Evolutionary conservation across 30 jellyfish, hydroid and myxozoan species (phyloP), one percentile per base, ranked within the genome.

Genomic region (Cassiopea xamachana): DNA sequence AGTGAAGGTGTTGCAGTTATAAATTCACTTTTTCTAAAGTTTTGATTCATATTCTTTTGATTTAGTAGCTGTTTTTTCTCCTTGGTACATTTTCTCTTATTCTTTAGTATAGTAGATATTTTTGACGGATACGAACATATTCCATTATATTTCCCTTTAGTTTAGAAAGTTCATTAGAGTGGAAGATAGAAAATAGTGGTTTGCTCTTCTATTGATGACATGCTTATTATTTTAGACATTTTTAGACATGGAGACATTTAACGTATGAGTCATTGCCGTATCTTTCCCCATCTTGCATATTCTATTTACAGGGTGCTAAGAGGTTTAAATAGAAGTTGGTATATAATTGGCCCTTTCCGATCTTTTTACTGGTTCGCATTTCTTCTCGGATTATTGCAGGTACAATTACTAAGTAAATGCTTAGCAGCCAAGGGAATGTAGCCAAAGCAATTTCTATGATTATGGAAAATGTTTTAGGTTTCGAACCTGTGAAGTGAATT

Each of bases 361-460:
- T 83, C 96, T 60, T 94, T 76, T 89, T 94, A 94, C 88, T 84
- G 87, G 84, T 90, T 94, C 83, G 86, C 86, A 18, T 19, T 74
- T 43, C 90, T 94, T 13, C 96, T 94, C 15, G 72, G 90, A 64
- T 39, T 89, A 45, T 73, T 94, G 67, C 98, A 94, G 98, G 98
- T 94, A 88, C 45, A 71, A 55, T 6, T 60, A 48, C 18, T 82
- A 46, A 15, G 39, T 7, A 16, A 27, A 71, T 69, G 82, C 19
- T 60, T 84, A 45, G 72, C 13, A 61, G n/a, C 8, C 81, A 73
- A 48, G 67, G 39, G 93, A 85, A 50, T 14, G 87, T 48, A 58
- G 51, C 73, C 73, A 5, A 18, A 46, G 61, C 6, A 15, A 16
- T 3, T 55, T 3, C 64, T 55, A 3, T 55, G 64, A 55, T 55